Conservation (phyloP, 2,797 vertebrate genomes). For the Melanogrammus aeglefinus region DNA sequence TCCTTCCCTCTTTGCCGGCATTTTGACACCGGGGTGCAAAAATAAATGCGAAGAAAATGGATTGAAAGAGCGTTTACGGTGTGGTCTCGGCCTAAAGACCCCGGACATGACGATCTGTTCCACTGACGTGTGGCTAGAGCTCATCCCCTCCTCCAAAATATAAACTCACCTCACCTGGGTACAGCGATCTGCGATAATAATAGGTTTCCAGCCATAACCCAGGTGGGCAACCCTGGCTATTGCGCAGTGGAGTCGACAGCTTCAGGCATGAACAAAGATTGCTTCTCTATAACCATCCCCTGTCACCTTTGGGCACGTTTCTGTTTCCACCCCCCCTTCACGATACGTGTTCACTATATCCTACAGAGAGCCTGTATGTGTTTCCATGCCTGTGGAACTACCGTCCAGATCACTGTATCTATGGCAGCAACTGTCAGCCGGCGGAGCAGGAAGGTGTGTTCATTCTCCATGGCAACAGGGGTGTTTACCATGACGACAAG, state of each 20-base stretch:
- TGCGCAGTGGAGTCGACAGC: not conserved
- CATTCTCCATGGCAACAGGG: constrained; percentile 95
- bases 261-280: not conserved
- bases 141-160: constrained; percentile 95
- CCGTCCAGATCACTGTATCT: constrained; percentile 86
- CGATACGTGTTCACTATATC: constrained; percentile 15
- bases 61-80: not conserved
- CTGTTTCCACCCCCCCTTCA: not conserved
- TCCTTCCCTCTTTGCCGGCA: constrained; percentile 4
- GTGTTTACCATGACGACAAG: constrained; percentile 94
- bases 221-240: constrained; percentile 65
- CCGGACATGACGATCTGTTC: constrained; percentile 87
- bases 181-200: constrained; percentile 94
- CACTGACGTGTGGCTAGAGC: constrained; percentile 83
- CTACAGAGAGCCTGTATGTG: constrained; percentile 86
- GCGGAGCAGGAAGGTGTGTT: constrained; percentile 80
- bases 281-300: not conserved
- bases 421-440: constrained; percentile 10
- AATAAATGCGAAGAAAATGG: not conserved
- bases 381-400: constrained; percentile 98
- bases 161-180: constrained; percentile 96
- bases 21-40: not conserved
- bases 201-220: constrained; percentile 96
- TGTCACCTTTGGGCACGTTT: not conserved
- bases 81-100: constrained; percentile 73